phyloP scores from a whole-genome alignment of 64 coral and sea anemone genomes.

The Trachythela sp. region DNA sequence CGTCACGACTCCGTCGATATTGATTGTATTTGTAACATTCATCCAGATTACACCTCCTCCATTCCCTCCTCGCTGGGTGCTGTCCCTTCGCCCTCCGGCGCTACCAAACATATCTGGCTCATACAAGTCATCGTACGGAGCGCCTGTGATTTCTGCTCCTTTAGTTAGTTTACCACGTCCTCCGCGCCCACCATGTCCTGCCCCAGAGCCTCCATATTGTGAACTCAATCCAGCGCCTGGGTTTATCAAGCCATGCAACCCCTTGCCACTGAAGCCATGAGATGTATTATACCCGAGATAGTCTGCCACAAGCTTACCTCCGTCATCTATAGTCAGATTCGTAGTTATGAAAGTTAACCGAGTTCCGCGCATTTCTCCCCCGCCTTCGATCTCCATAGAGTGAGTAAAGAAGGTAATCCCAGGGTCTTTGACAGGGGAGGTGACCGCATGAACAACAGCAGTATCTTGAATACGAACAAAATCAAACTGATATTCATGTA shows the following conservation, averaged over 20 bases:
- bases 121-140: conserved; percentile 78
- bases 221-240: conserved; percentile 70
- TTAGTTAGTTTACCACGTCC: conserved; percentile 61
- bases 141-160: conserved; percentile 62
- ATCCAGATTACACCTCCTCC: conserved; percentile 94
- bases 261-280: conserved; percentile 74
- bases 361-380: conserved; percentile 70
- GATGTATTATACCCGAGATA: conserved; percentile 71
- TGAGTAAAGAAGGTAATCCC: conserved; percentile 67
- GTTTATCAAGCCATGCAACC: conserved; percentile 69
- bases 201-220: conserved; percentile 67
- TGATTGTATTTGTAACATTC: conserved; percentile 85
- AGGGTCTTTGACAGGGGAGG: conserved; percentile 74
- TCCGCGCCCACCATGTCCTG: conserved; percentile 92
- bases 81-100: conserved; percentile 57
- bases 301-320: conserved; percentile 77
- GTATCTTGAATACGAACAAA: conserved; percentile 81
- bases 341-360: conserved; percentile 75
- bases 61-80: conserved; percentile 62
- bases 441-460: conserved; percentile 61
- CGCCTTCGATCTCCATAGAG: conserved; percentile 79
- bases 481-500: conserved; percentile 76
- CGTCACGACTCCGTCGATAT: conserved; percentile 77
- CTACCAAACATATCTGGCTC: conserved; percentile 80
- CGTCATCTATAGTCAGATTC: conserved; percentile 91